Conservation (phyloP, 2,797 vertebrate genomes). For the Parambassis ranga region DNA sequence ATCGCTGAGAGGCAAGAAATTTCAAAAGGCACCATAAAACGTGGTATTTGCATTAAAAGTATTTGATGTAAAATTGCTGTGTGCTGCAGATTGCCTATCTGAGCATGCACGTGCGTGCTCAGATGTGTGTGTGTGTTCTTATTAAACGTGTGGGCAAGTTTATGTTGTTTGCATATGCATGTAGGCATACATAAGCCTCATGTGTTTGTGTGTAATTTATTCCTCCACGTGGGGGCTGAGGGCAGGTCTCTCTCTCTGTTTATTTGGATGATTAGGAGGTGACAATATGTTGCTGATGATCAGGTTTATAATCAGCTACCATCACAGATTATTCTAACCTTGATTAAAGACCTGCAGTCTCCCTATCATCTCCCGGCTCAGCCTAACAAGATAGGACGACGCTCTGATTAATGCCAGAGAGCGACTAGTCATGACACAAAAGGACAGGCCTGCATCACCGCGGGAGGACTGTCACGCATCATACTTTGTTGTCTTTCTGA, state of each 20-base stretch:
- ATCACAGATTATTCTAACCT: slow-evolving; percentile 79
- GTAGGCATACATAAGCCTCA: slow-evolving; percentile 3
- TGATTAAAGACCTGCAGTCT: slow-evolving; percentile 81
- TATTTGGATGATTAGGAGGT: slow-evolving; percentile 77
- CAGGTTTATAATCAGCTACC: slow-evolving; percentile 79
- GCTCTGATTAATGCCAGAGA: slow-evolving; percentile 71
- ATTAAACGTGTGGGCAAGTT: background rate
- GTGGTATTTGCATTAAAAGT: slow-evolving; percentile 61
- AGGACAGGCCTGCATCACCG: slow-evolving; percentile 63
- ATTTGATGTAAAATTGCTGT: slow-evolving; percentile 65
- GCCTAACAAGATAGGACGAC: slow-evolving; percentile 72
- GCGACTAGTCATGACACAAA: slow-evolving; percentile 69
- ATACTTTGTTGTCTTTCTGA: slow-evolving; percentile 55
- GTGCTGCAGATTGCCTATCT: slow-evolving; percentile 30
- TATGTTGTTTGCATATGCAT: slow-evolving; percentile 25
- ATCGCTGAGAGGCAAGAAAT: slow-evolving; percentile 39
- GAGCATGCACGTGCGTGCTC: background rate
- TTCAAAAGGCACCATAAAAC: slow-evolving; percentile 60
- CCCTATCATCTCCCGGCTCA: slow-evolving; percentile 75
- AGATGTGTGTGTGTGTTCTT: background rate
- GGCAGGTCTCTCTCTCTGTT: slow-evolving; percentile 67
- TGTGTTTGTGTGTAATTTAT: slow-evolving; percentile 57
- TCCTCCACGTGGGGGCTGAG: slow-evolving; percentile 51
- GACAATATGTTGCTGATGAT: slow-evolving; percentile 78
- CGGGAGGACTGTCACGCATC: slow-evolving; percentile 60